Evolutionary conservation across 2,797 vertebrate genomes (phyloP).

Genomic region (Schizothorax lantsangensis): DNA sequence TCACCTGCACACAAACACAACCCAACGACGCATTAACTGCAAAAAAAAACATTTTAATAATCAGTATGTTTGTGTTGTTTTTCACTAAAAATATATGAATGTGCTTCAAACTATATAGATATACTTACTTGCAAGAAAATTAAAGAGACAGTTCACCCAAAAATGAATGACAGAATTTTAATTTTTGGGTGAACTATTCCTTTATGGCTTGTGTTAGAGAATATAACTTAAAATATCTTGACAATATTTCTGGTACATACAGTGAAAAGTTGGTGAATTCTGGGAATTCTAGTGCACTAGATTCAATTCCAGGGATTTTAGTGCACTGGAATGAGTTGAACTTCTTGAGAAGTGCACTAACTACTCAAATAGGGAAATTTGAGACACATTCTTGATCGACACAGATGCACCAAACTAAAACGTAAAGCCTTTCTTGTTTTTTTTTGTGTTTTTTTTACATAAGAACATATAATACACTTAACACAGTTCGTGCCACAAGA

Average conservation of each 20-base stretch:
- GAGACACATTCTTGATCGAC: neutral
- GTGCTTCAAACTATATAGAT: neutral
- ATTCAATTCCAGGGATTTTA: neutral
- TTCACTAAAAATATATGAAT: neutral
- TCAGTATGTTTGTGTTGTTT: neutral
- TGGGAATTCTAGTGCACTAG: neutral
- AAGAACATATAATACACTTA: neutral
- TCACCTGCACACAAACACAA: conserved; percentile 77
- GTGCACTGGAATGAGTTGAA: neutral
- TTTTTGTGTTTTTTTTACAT: neutral
- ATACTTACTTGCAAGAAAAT: neutral
- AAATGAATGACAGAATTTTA: neutral
- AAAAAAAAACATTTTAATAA: neutral
- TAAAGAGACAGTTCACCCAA: neutral
- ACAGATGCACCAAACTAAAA: neutral
- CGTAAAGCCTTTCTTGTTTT: neutral
- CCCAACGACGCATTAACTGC: neutral
- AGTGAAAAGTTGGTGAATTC: neutral
- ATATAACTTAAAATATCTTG: neutral
- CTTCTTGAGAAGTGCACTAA: neutral
- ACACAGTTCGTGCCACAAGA: neutral
- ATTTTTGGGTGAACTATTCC: neutral
- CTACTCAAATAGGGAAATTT: neutral
- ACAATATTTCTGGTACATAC: neutral
- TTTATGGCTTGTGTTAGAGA: neutral